Conservation (phyloP, 2,113 vertebrate genomes). For the Psittacula cyanocephala region DNA sequence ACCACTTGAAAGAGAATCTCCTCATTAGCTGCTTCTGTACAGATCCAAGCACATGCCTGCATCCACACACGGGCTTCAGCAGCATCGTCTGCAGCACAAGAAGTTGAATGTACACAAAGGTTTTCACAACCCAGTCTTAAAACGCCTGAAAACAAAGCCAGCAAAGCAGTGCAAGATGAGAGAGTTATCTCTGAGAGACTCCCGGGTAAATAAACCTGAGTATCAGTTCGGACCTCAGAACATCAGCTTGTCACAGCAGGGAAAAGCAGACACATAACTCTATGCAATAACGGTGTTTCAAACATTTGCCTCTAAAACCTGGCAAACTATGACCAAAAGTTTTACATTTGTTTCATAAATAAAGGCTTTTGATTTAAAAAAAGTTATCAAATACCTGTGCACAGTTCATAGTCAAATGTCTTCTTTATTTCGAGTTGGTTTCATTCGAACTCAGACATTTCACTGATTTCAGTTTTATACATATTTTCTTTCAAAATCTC, state of each 20-base stretch:
- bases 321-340: background rate
- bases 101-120: rapidly evolving
- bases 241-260: background rate
- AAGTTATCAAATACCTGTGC: background rate
- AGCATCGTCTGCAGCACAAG: background rate
- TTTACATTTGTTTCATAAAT: background rate
- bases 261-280: background rate
- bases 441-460: background rate
- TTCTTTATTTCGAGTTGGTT: background rate
- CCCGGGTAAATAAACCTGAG: background rate
- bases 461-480: background rate
- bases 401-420: background rate
- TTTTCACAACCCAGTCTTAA: background rate
- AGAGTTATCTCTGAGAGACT: background rate
- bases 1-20: background rate
- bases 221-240: background rate
- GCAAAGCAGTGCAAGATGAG: background rate
- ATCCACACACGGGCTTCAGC: background rate
- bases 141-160: background rate
- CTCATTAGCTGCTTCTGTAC: background rate
- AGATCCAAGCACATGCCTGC: background rate
- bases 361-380: background rate
- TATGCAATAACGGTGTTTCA: background rate
- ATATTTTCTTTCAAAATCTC: background rate
- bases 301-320: background rate